Evolutionary conservation across 2,113 vertebrate species (phyloP).

Genomic region (Serinus canaria): DNA sequence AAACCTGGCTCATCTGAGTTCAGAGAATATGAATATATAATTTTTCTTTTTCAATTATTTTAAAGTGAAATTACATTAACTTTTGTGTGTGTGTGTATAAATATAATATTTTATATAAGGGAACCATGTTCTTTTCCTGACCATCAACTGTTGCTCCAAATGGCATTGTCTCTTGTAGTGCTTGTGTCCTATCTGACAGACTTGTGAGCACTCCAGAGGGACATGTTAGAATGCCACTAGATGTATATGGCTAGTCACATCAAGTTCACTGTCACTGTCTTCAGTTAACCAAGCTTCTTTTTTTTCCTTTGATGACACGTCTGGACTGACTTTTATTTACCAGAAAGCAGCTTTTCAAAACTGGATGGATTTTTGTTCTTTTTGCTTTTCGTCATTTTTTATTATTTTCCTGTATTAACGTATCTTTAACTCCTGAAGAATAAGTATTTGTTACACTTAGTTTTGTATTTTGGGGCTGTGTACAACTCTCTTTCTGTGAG

Average conservation of each 20-base stretch:
- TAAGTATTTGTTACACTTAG: neutral
- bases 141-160: neutral
- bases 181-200: neutral
- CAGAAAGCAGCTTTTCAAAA: neutral
- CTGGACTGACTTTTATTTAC: neutral
- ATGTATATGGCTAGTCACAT: neutral
- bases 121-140: neutral
- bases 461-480: neutral
- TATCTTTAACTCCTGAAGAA: neutral
- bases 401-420: neutral
- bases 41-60: neutral
- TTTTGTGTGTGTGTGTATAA: rapidly evolving
- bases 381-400: neutral
- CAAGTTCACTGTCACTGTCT: neutral
- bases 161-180: neutral
- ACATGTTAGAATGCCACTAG: neutral
- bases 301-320: neutral
- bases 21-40: neutral
- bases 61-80: neutral
- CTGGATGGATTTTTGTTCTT: neutral
- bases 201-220: neutral
- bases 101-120: neutral
- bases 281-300: neutral
- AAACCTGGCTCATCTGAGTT: neutral
- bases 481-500: neutral